These are phyloP conservation scores for Heloderma charlesbogerti DNA, from an alignment of 2,113 vertebrate species.

Conservation along the genomic window DNA sequence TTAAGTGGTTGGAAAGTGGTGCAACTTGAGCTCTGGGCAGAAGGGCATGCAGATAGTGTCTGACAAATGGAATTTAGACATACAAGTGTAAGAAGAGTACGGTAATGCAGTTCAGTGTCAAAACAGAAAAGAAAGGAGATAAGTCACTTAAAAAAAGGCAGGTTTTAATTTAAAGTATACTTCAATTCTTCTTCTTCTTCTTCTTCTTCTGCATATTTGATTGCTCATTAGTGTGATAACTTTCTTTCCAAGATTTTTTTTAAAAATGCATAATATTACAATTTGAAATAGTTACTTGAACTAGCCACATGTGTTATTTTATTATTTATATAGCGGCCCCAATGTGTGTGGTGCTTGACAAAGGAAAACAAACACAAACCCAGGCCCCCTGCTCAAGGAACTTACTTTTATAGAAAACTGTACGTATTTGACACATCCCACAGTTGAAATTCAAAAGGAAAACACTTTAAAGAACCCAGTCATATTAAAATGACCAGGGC, in stretches of 20 bases:
- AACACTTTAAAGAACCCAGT: conserved; percentile 35
- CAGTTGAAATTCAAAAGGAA: conserved; percentile 32
- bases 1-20: conserved; percentile 72
- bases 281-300: neutral
- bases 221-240: conserved; percentile 62
- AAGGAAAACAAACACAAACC: neutral
- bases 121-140: conserved; percentile 69
- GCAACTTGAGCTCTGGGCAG: conserved; percentile 63
- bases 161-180: conserved; percentile 13
- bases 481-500: conserved; percentile 43
- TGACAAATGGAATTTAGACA: conserved; percentile 66
- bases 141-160: conserved; percentile 28
- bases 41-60: conserved; percentile 58
- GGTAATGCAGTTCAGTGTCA: conserved; percentile 58
- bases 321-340: neutral
- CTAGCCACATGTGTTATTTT: neutral
- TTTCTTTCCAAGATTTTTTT: conserved; percentile 30
- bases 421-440: neutral
- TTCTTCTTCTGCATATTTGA: conserved; percentile 35
- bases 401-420: neutral
- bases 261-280: conserved; percentile 14
- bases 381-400: neutral
- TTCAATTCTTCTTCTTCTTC: conserved; percentile 24
- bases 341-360: neutral
- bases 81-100: conserved; percentile 54